Conservation (phyloP, 1,140 invertebrate species). For the Ostrea edulis region DNA sequence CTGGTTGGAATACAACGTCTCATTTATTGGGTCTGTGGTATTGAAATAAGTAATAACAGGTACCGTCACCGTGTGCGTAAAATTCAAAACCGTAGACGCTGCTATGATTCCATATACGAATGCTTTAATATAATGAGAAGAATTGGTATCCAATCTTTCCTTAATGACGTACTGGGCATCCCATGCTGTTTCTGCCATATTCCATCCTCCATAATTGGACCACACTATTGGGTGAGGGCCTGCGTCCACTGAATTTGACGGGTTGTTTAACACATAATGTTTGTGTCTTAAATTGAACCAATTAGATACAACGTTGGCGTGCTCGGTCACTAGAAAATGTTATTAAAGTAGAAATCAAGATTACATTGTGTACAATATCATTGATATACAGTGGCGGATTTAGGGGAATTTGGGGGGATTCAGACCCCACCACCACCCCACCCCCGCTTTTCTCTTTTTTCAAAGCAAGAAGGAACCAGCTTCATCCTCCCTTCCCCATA, state of each 20-base stretch:
- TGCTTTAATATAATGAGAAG: neutral
- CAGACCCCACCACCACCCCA: no score
- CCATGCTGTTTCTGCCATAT: neutral
- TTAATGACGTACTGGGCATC: neutral
- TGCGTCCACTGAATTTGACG: neutral
- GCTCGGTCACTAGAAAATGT: neutral
- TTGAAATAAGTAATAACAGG: neutral
- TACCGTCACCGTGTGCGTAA: neutral
- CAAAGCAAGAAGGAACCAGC: no score
- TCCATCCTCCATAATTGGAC: neutral
- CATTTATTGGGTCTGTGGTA: neutral
- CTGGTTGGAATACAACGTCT: neutral
- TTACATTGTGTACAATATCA: no score
- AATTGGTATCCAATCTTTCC: neutral
- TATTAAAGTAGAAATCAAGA: no score
- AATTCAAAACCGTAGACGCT: neutral
- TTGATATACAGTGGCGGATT: no score
- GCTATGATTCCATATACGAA: neutral
- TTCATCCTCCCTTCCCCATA: no score
- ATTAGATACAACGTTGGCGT: neutral
- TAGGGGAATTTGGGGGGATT: no score
- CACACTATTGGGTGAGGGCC: neutral
- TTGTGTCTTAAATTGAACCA: neutral
- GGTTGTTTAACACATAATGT: neutral
- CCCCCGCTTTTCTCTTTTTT: no score